These are phyloP conservation scores for Phrynocephalus versicolor DNA, from an alignment of 2,113 vertebrate genomes.

Conservation along the genomic window DNA sequence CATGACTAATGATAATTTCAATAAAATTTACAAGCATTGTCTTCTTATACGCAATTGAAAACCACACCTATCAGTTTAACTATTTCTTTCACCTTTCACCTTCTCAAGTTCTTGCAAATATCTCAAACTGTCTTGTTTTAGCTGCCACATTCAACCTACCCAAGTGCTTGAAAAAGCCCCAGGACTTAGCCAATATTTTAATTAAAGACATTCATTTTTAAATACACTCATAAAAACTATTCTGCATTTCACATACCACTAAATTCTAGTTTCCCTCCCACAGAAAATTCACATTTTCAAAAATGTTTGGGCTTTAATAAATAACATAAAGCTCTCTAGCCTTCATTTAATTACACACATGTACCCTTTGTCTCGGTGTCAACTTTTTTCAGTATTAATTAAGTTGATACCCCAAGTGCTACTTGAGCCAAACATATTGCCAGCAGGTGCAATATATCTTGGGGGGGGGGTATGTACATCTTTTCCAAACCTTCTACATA, in stretches of 20 bases:
- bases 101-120: constrained; percentile 38
- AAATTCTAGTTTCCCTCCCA: not conserved
- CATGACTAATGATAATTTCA: constrained; percentile 46
- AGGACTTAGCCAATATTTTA: not conserved
- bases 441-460: constrained; percentile 3
- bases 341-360: not conserved
- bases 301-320: not conserved
- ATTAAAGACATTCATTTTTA: not conserved
- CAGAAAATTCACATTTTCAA: not conserved
- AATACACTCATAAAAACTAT: not conserved
- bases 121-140: constrained; percentile 17
- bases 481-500: not conserved
- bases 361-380: not conserved
- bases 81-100: constrained; percentile 25
- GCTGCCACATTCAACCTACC: constrained; percentile 2
- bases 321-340: not conserved
- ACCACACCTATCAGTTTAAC: constrained; percentile 46
- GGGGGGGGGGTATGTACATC: not conserved
- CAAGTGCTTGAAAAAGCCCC: constrained; percentile 8
- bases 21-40: constrained; percentile 13
- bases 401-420: not conserved
- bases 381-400: not conserved
- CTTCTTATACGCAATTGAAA: not conserved
- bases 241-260: not conserved
- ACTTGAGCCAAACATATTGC: constrained; percentile 7